phyloP scores from a whole-genome alignment of 2,113 vertebrate species.

The Trinectes maculatus region DNA sequence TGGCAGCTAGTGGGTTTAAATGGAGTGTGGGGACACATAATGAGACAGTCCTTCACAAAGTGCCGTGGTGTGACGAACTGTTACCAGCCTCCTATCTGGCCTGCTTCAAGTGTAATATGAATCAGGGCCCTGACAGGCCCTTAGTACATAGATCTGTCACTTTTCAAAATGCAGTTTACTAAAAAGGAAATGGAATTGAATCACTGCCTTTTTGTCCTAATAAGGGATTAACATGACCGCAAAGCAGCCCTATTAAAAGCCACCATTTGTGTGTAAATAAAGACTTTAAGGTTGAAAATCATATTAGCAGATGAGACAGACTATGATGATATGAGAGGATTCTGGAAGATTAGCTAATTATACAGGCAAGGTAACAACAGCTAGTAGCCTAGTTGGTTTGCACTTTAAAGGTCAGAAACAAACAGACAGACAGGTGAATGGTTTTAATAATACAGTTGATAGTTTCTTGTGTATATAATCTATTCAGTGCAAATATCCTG shows the following conservation, averaged over 20 bases:
- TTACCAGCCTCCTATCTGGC: constrained; percentile 67
- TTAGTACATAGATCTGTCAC: constrained; percentile 57
- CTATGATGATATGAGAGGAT: not conserved
- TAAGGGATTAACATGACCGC: constrained; percentile 23
- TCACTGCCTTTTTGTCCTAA: constrained; percentile 1
- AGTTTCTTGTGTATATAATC: no score
- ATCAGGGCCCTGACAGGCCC: constrained; percentile 61
- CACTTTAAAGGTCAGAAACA: no score
- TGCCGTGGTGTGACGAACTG: constrained; percentile 73
- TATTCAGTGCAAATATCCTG: no score
- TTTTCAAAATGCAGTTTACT: constrained; percentile 45
- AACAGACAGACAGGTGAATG: no score
- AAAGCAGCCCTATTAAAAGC: constrained; percentile 23
- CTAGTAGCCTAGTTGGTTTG: no score
- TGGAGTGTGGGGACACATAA: constrained; percentile 77
- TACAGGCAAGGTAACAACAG: no score
- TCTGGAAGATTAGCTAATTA: not conserved
- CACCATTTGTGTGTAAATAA: not conserved
- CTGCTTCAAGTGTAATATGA: constrained; percentile 73
- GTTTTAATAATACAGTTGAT: no score
- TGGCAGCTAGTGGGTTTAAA: constrained; percentile 72
- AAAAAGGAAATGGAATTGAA: constrained; percentile 49
- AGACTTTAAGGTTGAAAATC: constrained; percentile 19
- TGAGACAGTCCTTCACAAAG: constrained; percentile 75
- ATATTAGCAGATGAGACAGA: not conserved